These are phyloP conservation scores for Penaeus vannamei DNA, from an alignment of 1,140 invertebrate genomes.

Conservation along the genomic window DNA sequence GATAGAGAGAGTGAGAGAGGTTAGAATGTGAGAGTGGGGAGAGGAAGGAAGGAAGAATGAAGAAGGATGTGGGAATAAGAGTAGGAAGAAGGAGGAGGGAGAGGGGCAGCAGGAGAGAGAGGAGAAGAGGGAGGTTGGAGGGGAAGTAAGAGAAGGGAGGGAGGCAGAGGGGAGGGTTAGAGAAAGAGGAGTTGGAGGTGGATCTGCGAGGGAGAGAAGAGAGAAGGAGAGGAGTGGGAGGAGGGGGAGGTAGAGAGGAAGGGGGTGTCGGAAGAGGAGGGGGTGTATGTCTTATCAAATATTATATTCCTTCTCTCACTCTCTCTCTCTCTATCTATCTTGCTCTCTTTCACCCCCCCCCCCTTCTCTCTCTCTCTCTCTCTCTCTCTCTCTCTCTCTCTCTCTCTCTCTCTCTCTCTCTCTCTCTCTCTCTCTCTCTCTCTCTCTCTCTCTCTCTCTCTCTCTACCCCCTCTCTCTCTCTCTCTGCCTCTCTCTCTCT, in stretches of 20 bases:
- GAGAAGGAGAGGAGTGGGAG: neutral
- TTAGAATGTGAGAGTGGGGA: too few relatives aligned
- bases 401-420: slow-evolving; percentile 23
- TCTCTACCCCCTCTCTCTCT: neutral
- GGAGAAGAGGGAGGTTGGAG: neutral
- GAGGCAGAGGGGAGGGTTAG: too few relatives aligned
- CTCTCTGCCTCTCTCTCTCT: neutral
- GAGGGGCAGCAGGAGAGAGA: neutral
- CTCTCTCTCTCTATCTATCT: slow-evolving; percentile 16
- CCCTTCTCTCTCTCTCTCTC: slow-evolving; percentile 23
- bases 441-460: neutral
- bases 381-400: neutral
- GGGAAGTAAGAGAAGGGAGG: too few relatives aligned
- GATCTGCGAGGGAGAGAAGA: too few relatives aligned
- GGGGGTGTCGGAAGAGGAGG: neutral
- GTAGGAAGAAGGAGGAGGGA: too few relatives aligned
- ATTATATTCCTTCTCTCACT: neutral
- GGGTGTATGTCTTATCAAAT: neutral
- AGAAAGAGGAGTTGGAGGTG: too few relatives aligned
- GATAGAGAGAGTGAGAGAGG: too few relatives aligned
- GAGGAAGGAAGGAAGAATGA: too few relatives aligned
- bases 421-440: slow-evolving; percentile 21
- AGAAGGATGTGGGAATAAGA: too few relatives aligned
- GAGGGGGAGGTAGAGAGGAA: neutral
- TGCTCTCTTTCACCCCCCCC: neutral